phyloP scores from a whole-genome alignment of 2,113 vertebrate species.

The Notiomystis cincta region DNA sequence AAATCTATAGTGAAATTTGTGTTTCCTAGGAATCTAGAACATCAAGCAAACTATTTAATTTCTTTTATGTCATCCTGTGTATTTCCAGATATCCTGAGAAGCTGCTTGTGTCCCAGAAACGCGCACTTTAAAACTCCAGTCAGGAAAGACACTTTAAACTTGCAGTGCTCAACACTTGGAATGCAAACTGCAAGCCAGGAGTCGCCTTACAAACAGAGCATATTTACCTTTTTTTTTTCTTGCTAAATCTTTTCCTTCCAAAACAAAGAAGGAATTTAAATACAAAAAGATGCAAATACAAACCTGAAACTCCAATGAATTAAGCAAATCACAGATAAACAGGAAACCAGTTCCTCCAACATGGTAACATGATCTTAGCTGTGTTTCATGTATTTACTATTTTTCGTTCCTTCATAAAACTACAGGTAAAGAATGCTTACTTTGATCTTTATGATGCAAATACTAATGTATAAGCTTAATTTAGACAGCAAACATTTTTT shows the following conservation, averaged over 20 bases:
- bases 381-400: background rate
- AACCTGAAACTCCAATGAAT: background rate
- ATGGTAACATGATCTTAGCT: background rate
- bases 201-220: background rate
- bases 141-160: background rate
- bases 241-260: background rate
- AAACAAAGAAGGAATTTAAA: conserved; percentile 18
- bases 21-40: background rate
- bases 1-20: background rate
- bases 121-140: background rate
- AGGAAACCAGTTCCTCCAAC: background rate
- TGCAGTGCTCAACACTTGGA: background rate
- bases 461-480: background rate
- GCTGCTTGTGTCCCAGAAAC: background rate
- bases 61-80: background rate
- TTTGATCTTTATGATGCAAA: background rate
- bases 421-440: background rate
- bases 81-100: background rate
- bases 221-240: background rate
- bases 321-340: background rate
- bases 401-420: background rate
- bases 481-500: background rate
- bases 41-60: background rate
- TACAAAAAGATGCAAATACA: background rate
- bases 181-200: background rate